Base-by-base conservation (phyloP, 1,140 invertebrate species). In the Pogonognathellus flavescens region DNA sequence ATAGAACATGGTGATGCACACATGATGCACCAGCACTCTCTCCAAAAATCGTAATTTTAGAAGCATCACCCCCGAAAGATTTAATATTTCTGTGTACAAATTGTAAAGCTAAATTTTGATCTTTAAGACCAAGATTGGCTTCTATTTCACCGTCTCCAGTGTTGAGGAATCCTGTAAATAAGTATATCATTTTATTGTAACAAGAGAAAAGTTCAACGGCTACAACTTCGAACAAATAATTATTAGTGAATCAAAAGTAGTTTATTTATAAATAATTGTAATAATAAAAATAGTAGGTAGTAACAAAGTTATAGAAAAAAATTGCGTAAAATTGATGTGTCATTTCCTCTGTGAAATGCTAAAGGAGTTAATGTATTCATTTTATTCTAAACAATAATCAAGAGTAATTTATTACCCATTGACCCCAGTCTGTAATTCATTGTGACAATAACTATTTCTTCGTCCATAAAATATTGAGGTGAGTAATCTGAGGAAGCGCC, bases 111-210 rank as follows among this genome's bases (percentile, higher is more conserved):
- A 85, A 60, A 80, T n/a, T 22, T 55, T 85, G 84, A 18, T 85
- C 84, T 49, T 85, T 85, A 0, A 85, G 72, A 8, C 84, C 84
- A 59, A 80, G 76, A 55, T 85, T 85, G 0, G 70, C 84, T 60
- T 72, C 70, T 14, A 59, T 60, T 9, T 41, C 84, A 20, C 20
- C 50, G 22, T 85, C 84, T 7, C 84, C 84, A 18, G 84, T 82
- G 59, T 57, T 87, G 1, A 87, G 55, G 20, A 87, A 87, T 55
- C 86, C 86, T 85, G n/a, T n/a, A n/a, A n/a, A n/a, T n/a, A n/a
- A n/a, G n/a, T n/a, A n/a, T n/a, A n/a, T n/a, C n/a, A n/a, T n/a
- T n/a, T n/a, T n/a, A n/a, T n/a, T n/a, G n/a, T n/a, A n/a, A n/a
- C n/a, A n/a, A n/a, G n/a, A n/a, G n/a, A n/a, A n/a, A n/a, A n/a